A percentile compares a stretch with the other conserved stretches of the same genome.
Evolutionary conservation across 2,888 invertebrate genomes (phyloP).

Genomic region (Acanthosepion esculentum): DNA sequence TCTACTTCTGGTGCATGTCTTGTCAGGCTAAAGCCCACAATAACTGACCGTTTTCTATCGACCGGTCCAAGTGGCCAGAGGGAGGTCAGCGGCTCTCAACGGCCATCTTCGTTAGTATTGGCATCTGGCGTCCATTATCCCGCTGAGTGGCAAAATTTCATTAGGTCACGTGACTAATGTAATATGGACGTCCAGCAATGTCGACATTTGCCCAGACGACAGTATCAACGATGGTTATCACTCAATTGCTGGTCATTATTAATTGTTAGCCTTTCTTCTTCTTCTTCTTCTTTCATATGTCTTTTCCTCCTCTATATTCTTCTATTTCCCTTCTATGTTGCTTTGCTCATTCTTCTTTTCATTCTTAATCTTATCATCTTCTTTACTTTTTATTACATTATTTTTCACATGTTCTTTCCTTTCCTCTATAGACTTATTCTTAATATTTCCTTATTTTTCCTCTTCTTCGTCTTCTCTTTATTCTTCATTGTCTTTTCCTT

Average conservation of each 20-base stretch:
- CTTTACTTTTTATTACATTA: background rate
- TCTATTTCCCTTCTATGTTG: background rate
- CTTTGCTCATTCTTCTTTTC: background rate
- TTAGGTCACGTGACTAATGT: slow-evolving; percentile 33
- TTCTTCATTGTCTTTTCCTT: background rate
- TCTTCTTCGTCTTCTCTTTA: background rate
- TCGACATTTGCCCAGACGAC: slow-evolving; percentile 33
- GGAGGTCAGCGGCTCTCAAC: background rate
- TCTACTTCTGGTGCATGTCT: background rate
- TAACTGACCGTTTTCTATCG: background rate
- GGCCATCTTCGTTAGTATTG: background rate
- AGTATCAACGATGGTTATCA: background rate
- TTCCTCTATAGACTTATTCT: background rate
- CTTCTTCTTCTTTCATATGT: background rate
- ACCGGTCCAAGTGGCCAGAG: background rate
- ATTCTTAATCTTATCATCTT: background rate
- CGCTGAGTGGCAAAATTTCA: background rate
- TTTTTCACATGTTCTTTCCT: background rate
- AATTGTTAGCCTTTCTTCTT: background rate
- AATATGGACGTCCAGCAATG: background rate
- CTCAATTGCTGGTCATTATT: background rate
- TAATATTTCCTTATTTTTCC: background rate
- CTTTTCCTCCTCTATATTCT: no score
- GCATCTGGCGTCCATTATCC: slow-evolving; percentile 18
- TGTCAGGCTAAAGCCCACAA: background rate